Conservation (phyloP, 2,797 vertebrate genomes). For the Siniperca obscura region DNA sequence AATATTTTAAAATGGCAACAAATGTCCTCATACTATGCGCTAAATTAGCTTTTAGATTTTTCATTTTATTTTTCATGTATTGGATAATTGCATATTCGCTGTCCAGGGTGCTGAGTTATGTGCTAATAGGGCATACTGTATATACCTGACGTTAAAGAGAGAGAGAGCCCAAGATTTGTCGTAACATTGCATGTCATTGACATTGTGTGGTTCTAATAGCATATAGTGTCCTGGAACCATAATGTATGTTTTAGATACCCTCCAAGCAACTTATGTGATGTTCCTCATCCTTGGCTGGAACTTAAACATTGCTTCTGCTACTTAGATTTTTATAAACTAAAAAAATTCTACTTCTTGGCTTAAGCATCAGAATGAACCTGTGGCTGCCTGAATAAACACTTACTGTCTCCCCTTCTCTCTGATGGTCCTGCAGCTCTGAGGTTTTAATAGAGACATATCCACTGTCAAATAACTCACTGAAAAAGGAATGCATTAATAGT, state of each 20-base stretch:
- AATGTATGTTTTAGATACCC: not conserved
- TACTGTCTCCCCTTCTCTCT: not conserved
- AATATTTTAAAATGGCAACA: constrained; percentile 1
- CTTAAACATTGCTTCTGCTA: constrained; percentile 6
- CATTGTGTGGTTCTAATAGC: not conserved
- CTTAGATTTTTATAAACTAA: not conserved
- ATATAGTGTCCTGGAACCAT: not conserved
- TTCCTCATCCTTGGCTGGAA: not conserved
- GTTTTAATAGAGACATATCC: constrained; percentile 33
- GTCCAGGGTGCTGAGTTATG: constrained; percentile 79
- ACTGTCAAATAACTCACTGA: constrained; percentile 38
- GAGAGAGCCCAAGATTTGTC: not conserved
- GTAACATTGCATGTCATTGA: not conserved
- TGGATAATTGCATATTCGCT: constrained; percentile 67
- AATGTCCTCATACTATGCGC: not conserved
- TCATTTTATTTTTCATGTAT: constrained; percentile 4
- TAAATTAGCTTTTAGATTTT: constrained; percentile 12
- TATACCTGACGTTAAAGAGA: not conserved
- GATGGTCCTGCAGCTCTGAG: not conserved
- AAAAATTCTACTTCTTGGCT: not conserved
- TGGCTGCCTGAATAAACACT: constrained; percentile 9
- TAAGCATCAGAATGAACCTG: constrained; percentile 1
- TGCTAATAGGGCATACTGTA: constrained; percentile 22
- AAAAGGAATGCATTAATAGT: constrained; percentile 44
- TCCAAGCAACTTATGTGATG: not conserved